Conservation (phyloP, 2,113 vertebrate species). For the Megaleporinus macrocephalus region DNA sequence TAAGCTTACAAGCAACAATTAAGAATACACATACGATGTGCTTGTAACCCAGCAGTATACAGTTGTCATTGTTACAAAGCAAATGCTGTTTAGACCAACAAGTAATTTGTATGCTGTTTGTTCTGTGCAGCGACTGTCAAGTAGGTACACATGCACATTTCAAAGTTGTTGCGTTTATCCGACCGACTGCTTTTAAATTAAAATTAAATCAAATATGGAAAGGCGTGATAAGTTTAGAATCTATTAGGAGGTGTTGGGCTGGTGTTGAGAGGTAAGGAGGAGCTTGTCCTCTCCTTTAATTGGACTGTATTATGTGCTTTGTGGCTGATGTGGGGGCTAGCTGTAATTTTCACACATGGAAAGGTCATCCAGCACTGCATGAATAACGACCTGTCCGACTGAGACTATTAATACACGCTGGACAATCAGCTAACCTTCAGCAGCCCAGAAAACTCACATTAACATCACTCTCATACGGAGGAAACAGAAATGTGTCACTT, state of each 20-base stretch:
- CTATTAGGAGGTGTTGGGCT: slow-evolving; percentile 42
- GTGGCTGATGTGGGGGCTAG: slow-evolving; percentile 26
- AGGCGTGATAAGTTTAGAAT: slow-evolving; percentile 40
- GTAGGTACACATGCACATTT: slow-evolving; percentile 6
- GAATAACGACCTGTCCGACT: slow-evolving; percentile 50
- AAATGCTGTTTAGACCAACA: slow-evolving; percentile 2
- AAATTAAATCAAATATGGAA: slow-evolving; percentile 32
- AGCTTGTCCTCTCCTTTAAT: slow-evolving; percentile 52
- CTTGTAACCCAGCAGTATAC: neutral
- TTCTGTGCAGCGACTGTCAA: neutral
- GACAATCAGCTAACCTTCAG: slow-evolving; percentile 47
- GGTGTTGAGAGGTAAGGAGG: slow-evolving; percentile 35
- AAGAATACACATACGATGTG: neutral
- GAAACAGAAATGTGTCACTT: slow-evolving; percentile 33
- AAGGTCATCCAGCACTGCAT: slow-evolving; percentile 56
- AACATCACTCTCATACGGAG: slow-evolving; percentile 36
- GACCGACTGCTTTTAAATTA: slow-evolving; percentile 12
- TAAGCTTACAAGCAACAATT: neutral
- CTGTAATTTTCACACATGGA: slow-evolving; percentile 64
- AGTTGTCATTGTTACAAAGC: neutral
- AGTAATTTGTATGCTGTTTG: slow-evolving; percentile 1
- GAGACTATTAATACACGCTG: slow-evolving; percentile 50
- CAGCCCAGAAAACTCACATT: slow-evolving; percentile 38
- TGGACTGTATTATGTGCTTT: slow-evolving; percentile 53
- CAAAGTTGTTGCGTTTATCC: slow-evolving; percentile 13